phyloP scores from a whole-genome alignment of 1,140 invertebrate species.

The Drosophila pachea region DNA sequence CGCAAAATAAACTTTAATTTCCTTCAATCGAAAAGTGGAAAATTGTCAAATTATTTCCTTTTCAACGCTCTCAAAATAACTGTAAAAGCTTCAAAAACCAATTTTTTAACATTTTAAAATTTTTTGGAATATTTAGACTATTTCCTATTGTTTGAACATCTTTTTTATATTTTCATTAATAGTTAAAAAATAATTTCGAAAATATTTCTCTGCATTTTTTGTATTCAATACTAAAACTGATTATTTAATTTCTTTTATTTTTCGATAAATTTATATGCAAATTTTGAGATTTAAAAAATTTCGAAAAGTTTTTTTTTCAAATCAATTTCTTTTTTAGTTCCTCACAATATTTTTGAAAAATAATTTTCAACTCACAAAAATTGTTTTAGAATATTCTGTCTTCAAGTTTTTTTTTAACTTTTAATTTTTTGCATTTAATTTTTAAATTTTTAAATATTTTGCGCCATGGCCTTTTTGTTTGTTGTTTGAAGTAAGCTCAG shows the following conservation, averaged over 20 bases:
- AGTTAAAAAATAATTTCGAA: not conserved
- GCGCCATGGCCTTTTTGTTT: slow-evolving; percentile 1
- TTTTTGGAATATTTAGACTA: not conserved
- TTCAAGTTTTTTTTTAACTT: no score
- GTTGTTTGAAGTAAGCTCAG: not conserved
- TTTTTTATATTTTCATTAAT: not conserved
- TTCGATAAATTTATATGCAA: not conserved
- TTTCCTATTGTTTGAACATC: no score
- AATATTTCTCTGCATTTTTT: not conserved
- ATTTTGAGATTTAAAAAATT: not conserved
- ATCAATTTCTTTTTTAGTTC: slow-evolving; percentile 2
- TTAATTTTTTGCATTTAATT: not conserved
- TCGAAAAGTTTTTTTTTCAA: not conserved
- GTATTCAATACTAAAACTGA: not conserved
- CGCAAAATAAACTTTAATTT: not conserved
- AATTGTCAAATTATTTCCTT: not conserved
- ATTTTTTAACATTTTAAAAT: not conserved
- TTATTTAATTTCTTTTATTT: not conserved
- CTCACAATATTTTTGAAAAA: not conserved
- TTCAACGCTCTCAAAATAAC: no score
- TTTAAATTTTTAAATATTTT: not conserved
- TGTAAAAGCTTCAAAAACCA: not conserved
- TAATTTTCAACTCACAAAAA: not conserved
- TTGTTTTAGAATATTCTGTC: no score
- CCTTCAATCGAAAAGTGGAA: not conserved